phyloP scores from a whole-genome alignment of 2,797 vertebrate species.

The Myoxocephalus aenaeus region DNA sequence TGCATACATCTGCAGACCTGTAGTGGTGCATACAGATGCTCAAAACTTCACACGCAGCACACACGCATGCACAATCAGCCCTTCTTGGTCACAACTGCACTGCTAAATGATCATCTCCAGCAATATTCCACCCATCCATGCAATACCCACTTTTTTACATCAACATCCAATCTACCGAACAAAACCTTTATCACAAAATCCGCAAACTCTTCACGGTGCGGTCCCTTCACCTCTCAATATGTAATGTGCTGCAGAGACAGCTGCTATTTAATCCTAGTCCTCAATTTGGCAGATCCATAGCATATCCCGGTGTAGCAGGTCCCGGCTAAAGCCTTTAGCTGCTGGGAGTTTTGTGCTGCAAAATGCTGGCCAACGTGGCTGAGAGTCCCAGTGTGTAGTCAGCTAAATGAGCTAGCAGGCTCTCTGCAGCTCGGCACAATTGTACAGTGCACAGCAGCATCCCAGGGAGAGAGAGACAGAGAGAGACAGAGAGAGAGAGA shows the following conservation, averaged over 20 bases:
- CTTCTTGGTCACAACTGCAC: conserved; percentile 28
- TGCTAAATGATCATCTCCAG: conserved; percentile 24
- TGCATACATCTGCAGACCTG: background rate
- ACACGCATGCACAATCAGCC: background rate
- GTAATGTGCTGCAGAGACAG: conserved; percentile 54
- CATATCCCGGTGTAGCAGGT: conserved; percentile 33
- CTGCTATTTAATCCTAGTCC: conserved; percentile 49
- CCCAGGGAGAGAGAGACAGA: conserved; percentile 23
- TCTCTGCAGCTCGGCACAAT: conserved; percentile 60
- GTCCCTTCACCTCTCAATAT: conserved; percentile 59
- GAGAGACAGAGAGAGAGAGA: background rate
- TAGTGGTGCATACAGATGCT: background rate
- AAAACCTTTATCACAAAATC: conserved; percentile 50
- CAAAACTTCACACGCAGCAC: background rate
- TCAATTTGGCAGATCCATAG: conserved; percentile 44
- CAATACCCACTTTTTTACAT: background rate
- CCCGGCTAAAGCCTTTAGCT: conserved; percentile 21
- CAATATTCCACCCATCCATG: conserved; percentile 6
- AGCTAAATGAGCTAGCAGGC: conserved; percentile 67
- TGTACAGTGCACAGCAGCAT: conserved; percentile 59
- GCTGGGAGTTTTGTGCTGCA: conserved; percentile 31
- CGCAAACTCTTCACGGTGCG: conserved; percentile 50
- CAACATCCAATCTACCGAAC: conserved; percentile 40
- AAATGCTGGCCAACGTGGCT: conserved; percentile 11
- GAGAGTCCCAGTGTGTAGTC: conserved; percentile 55